Percentiles rank a stretch among this genome's conserved stretches.
Conservation (phyloP, 2,797 vertebrate genomes). For the Dicrostonyx torquatus region DNA sequence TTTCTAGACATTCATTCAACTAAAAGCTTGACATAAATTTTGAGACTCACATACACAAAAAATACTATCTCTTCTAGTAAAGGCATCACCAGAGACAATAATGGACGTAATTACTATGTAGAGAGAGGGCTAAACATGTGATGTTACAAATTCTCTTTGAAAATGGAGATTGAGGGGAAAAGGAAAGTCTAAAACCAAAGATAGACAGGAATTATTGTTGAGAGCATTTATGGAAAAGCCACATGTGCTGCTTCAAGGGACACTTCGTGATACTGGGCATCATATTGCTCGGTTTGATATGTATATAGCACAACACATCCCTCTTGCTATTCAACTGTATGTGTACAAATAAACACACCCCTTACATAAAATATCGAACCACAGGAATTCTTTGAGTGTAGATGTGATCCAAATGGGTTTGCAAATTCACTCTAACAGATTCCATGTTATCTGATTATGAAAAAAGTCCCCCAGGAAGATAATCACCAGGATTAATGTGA, state of each 20-base stretch:
- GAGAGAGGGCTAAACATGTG: conserved; percentile 4
- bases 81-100: conserved; percentile 33
- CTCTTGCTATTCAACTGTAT: background rate
- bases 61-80: conserved; percentile 37
- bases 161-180: conserved; percentile 62
- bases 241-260: background rate
- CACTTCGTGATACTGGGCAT: conserved; percentile 38
- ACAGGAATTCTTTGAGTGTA: background rate
- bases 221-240: conserved; percentile 44
- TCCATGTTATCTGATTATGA: conserved; percentile 61
- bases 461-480: background rate
- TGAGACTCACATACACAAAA: conserved; percentile 37
- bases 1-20: conserved; percentile 46
- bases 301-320: background rate
- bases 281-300: background rate
- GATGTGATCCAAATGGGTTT: conserved; percentile 32
- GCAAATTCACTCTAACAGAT: conserved; percentile 55
- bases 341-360: background rate
- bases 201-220: background rate
- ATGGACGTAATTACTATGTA: conserved; percentile 33
- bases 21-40: conserved; percentile 5
- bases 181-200: conserved; percentile 68
- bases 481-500: conserved; percentile 62
- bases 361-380: conserved; percentile 2
- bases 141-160: conserved; percentile 55